Evolutionary conservation across 2,888 invertebrate genomes (phyloP).

Genomic region (Carabus problematicus): DNA sequence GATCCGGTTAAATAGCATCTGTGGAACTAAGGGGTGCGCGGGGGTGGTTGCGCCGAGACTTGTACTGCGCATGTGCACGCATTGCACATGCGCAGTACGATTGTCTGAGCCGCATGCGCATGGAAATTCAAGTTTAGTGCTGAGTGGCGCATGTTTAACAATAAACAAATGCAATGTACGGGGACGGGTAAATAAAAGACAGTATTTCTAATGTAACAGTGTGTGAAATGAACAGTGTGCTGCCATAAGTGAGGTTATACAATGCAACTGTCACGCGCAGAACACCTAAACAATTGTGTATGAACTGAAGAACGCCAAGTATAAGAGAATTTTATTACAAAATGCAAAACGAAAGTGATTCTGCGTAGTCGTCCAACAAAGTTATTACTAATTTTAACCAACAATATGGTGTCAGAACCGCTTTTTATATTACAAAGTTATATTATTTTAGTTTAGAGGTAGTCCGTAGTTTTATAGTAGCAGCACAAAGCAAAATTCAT

Average conservation of each 20-base stretch:
- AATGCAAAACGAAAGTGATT: slow-evolving; percentile 23
- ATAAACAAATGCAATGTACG: neutral
- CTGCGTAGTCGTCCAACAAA: slow-evolving; percentile 33
- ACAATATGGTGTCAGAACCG: neutral
- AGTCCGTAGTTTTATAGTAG: slow-evolving; percentile 19
- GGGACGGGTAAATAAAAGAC: neutral
- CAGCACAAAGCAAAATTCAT: slow-evolving; percentile 34
- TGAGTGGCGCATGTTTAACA: neutral
- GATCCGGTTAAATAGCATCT: slow-evolving; percentile 63
- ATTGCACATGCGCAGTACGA: slow-evolving; percentile 11
- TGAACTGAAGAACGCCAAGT: slow-evolving; percentile 27
- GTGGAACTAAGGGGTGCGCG: slow-evolving; percentile 39
- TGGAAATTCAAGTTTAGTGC: neutral
- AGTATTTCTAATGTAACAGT: neutral
- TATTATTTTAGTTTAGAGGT: neutral
- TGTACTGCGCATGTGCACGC: slow-evolving; percentile 5
- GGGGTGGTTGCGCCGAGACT: neutral
- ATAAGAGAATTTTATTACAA: slow-evolving; percentile 18
- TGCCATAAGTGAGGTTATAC: too few relatives aligned
- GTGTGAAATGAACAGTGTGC: too few relatives aligned
- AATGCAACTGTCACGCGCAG: too few relatives aligned
- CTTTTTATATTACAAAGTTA: neutral
- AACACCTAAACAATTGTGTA: too few relatives aligned
- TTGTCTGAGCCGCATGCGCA: neutral
- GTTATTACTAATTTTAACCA: slow-evolving; percentile 9